Conservation (phyloP, 2,113 vertebrate genomes). For the Oxyruncus cristatus region DNA sequence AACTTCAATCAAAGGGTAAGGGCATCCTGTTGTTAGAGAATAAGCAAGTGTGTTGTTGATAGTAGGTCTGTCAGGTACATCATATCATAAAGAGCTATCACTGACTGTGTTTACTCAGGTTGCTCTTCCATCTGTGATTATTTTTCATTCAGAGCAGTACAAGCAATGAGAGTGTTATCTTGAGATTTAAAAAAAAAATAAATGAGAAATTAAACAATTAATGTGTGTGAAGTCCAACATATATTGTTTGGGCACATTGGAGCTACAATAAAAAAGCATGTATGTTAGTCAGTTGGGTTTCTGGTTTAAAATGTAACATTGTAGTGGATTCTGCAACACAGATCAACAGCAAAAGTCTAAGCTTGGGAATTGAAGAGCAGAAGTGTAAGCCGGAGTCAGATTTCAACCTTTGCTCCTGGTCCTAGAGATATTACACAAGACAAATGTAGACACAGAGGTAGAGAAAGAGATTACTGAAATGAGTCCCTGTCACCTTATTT, state of each 20-base stretch:
- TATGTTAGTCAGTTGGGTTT: neutral
- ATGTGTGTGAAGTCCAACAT: neutral
- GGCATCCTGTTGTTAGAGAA: neutral
- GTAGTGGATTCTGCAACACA: neutral
- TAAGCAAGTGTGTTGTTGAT: neutral
- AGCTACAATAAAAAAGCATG: neutral
- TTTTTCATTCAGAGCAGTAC: neutral
- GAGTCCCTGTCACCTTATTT: neutral
- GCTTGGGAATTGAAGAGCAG: neutral
- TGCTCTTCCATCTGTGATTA: neutral
- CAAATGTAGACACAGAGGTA: neutral
- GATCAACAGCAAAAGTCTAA: neutral
- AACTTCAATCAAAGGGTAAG: neutral
- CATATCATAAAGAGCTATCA: neutral
- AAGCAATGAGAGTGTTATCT: neutral
- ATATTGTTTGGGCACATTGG: neutral
- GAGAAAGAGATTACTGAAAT: neutral
- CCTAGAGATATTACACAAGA: neutral
- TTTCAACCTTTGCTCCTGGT: neutral
- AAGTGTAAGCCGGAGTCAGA: neutral
- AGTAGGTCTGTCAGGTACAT: neutral
- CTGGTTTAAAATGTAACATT: neutral
- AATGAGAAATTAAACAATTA: neutral
- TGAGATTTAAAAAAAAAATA: neutral
- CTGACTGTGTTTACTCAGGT: neutral